Evolutionary conservation across 2,888 invertebrate species (phyloP).

Genomic region (Stenodema calcarata): DNA sequence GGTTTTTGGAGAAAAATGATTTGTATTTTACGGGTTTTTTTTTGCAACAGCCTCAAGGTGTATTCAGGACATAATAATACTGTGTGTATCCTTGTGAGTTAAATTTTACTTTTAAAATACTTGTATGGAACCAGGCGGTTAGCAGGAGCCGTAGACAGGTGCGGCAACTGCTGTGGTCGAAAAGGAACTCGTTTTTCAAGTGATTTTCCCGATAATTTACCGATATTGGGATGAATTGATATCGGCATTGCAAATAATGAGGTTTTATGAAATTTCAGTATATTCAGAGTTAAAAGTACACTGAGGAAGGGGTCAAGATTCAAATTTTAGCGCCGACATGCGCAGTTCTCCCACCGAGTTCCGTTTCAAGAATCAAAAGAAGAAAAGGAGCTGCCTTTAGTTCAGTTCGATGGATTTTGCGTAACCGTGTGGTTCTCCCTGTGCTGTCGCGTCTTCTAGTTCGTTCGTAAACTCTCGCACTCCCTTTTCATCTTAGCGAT

Average conservation of each 20-base stretch:
- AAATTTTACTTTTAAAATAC: too few species aligned
- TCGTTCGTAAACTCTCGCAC: neutral
- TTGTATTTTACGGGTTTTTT: too few species aligned
- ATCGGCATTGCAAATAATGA: too few species aligned
- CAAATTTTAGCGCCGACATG: neutral
- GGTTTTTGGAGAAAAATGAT: too few species aligned
- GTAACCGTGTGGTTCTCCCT: neutral
- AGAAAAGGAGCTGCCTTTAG: neutral
- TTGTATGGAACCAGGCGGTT: too few species aligned
- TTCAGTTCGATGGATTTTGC: slow-evolving; percentile 44
- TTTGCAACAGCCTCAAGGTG: too few species aligned
- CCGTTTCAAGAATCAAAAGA: neutral
- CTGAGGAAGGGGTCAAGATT: neutral
- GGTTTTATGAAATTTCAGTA: too few species aligned
- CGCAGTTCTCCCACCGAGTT: neutral
- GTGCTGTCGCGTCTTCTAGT: neutral
- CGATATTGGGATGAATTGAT: too few species aligned
- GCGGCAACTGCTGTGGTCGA: neutral
- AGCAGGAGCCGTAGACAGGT: neutral
- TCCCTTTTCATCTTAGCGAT: neutral
- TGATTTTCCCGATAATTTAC: too few species aligned
- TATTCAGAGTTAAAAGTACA: too few species aligned
- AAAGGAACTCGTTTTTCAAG: neutral
- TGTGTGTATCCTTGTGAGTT: too few species aligned
- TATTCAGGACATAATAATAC: too few species aligned